Percentiles rank a stretch among this genome's conserved stretches.
These are phyloP conservation scores for Pocillopora grandis DNA, from an alignment of 92 coral and sea anemone genomes.

Conservation along the genomic window DNA sequence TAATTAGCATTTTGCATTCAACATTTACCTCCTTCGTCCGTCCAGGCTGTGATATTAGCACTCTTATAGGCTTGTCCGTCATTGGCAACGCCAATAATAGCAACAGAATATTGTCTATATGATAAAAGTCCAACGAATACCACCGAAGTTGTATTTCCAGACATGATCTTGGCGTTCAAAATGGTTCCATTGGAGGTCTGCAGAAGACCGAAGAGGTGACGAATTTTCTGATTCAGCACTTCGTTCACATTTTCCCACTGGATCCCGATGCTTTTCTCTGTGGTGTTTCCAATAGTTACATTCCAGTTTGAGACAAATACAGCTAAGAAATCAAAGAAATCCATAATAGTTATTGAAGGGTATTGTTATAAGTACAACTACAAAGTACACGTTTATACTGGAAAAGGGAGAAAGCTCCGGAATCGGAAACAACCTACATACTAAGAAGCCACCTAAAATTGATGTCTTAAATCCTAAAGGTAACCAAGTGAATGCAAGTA, in stretches of 20 bases:
- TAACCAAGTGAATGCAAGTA: too few species aligned
- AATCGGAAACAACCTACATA: too few species aligned
- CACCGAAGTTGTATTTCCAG: not conserved
- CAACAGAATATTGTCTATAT: not conserved
- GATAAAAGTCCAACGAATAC: not conserved
- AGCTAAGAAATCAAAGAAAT: not conserved
- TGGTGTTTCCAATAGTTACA: not conserved
- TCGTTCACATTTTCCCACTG: constrained; percentile 1
- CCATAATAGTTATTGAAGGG: not conserved
- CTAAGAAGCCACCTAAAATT: too few species aligned
- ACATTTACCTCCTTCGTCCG: constrained; percentile 2
- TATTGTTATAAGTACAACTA: not conserved
- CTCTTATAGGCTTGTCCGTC: not conserved
- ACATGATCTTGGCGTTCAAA: not conserved
- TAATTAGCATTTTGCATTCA: not conserved
- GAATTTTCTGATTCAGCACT: not conserved
- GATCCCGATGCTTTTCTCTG: not conserved
- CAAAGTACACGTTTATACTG: too few species aligned
- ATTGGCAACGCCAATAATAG: constrained; percentile 1
- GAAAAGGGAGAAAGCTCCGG: too few species aligned
- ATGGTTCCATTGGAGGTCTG: not conserved
- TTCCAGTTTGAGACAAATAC: constrained; percentile 3
- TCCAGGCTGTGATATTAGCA: not conserved
- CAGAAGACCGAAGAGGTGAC: not conserved
- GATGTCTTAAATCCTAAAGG: too few species aligned